These are phyloP conservation scores for Neuroterus valhalla DNA, from an alignment of 1,140 invertebrate species.

Conservation along the genomic window DNA sequence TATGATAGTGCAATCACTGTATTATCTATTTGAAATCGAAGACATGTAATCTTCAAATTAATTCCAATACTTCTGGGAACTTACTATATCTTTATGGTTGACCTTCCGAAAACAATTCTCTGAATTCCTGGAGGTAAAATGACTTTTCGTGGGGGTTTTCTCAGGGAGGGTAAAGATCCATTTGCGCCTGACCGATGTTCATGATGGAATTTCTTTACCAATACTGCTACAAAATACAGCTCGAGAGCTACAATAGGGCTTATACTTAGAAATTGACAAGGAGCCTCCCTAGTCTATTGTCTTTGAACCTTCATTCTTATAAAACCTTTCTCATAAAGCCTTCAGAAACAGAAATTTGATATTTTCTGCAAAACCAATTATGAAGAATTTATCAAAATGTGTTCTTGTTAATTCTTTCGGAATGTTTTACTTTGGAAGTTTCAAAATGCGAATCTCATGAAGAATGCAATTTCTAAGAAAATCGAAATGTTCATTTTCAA, in stretches of 20 bases:
- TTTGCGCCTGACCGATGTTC: constrained; percentile 15
- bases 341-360: not conserved
- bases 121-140: constrained; percentile 15
- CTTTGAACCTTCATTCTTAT: not conserved
- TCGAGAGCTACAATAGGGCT: not conserved
- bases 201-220: constrained; percentile 1
- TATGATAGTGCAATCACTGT: too few species aligned
- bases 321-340: not conserved
- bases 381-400: too few species aligned
- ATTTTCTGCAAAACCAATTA: not conserved
- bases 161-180: not conserved
- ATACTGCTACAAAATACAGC: not conserved
- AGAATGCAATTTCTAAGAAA: too few species aligned
- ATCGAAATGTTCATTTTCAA: too few species aligned
- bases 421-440: too few species aligned
- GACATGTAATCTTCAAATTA: not conserved
- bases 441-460: too few species aligned
- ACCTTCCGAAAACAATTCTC: not conserved
- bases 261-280: constrained; percentile 6
- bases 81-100: not conserved
- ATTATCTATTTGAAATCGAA: too few species aligned
- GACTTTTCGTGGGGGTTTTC: constrained; percentile 11
- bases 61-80: not conserved
- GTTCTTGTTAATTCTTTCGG: too few species aligned
- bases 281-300: not conserved